Percentiles rank a stretch among this genome's conserved stretches.
Conservation (phyloP, 2,888 invertebrate genomes). For the Diarsia brunnea region DNA sequence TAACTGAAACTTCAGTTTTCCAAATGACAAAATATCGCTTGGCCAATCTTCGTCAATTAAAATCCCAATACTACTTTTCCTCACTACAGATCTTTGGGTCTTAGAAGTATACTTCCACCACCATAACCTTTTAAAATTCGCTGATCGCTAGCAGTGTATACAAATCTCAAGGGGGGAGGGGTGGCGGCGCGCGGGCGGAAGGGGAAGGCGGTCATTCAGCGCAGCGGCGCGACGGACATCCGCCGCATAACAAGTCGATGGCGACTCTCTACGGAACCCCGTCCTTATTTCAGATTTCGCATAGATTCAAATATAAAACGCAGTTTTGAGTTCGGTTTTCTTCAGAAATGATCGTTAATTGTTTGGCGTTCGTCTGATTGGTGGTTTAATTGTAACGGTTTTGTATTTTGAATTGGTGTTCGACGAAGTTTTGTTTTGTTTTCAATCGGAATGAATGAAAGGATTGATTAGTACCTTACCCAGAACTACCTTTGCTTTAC, state of each 20-base stretch:
- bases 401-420: constrained; percentile 22
- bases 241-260: constrained; percentile 91
- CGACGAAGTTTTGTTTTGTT: neutral
- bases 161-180: constrained; percentile 63
- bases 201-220: constrained; percentile 90
- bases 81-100: neutral
- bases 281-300: constrained; percentile 87
- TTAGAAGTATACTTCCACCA: neutral
- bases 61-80: neutral
- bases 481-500: neutral
- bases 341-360: constrained; percentile 55
- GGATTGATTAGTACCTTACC: neutral
- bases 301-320: constrained; percentile 81
- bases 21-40: neutral
- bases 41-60: neutral
- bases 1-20: neutral
- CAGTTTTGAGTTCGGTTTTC: constrained; percentile 54
- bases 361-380: constrained; percentile 22
- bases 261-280: constrained; percentile 82
- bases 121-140: constrained; percentile 49
- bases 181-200: constrained; percentile 80
- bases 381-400: constrained; percentile 21
- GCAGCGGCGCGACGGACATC: constrained; percentile 91
- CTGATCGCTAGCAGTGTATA: constrained; percentile 67
- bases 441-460: neutral